phyloP scores from a whole-genome alignment of 2,888 invertebrate species.

The Drosophila mercatorum region DNA sequence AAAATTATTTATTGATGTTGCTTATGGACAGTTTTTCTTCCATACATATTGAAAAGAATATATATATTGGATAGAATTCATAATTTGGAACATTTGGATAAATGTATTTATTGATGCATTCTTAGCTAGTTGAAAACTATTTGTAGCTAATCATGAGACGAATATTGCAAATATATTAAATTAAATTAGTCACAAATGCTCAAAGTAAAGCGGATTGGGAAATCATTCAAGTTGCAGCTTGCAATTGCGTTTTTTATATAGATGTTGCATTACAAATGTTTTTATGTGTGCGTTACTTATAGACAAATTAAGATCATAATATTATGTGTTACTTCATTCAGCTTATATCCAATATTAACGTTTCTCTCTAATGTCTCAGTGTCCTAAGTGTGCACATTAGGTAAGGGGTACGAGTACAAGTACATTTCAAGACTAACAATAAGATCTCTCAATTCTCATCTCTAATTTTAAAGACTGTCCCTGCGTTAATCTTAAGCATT shows the following conservation, averaged over 20 bases:
- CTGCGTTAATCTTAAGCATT: constrained; percentile 69
- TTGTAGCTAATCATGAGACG: constrained; percentile 45
- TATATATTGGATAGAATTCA: constrained; percentile 29
- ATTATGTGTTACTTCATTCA: constrained; percentile 13
- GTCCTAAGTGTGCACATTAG: constrained; percentile 52
- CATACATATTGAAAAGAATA: constrained; percentile 53
- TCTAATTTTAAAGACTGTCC: constrained; percentile 75
- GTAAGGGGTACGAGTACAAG: constrained; percentile 36
- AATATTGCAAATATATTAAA: constrained; percentile 32
- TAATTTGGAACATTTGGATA: constrained; percentile 50
- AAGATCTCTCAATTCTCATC: constrained; percentile 59
- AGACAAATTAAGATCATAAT: constrained; percentile 6
- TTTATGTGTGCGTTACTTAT: constrained; percentile 45
- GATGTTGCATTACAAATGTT: constrained; percentile 59
- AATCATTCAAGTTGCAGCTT: constrained; percentile 23
- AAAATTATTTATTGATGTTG: constrained; percentile 61
- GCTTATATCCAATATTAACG: constrained; percentile 39
- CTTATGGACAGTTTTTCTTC: constrained; percentile 82
- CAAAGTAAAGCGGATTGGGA: constrained; percentile 19
- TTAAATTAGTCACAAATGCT: constrained; percentile 35
- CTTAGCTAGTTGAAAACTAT: constrained; percentile 66
- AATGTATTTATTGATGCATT: constrained; percentile 78
- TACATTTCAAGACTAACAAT: constrained; percentile 60
- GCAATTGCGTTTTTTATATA: constrained; percentile 51
- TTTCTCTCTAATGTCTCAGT: constrained; percentile 36